Conservation (phyloP, 2,888 invertebrate species). For the Archaeoteleia sp. region DNA sequence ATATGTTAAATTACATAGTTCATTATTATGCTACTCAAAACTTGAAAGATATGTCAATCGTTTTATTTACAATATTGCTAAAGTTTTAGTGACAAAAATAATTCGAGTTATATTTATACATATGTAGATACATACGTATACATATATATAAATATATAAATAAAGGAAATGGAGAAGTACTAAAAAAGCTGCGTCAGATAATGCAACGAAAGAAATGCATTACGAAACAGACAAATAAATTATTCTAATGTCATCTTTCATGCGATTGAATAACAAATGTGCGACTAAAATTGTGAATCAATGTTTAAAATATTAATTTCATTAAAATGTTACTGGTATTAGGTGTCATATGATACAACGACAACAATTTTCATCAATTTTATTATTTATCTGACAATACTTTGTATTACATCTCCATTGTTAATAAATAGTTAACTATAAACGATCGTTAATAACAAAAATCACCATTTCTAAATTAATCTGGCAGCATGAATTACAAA, state of each 20-base stretch:
- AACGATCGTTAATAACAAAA: constrained; percentile 45
- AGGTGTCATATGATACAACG: too few relatives aligned
- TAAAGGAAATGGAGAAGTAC: constrained; percentile 5
- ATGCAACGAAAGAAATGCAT: background rate
- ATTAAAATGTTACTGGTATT: too few relatives aligned
- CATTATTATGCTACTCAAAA: constrained; percentile 9
- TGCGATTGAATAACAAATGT: too few relatives aligned
- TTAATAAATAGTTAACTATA: constrained; percentile 49
- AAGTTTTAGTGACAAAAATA: constrained; percentile 7
- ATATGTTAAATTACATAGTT: constrained; percentile 45
- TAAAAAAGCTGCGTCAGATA: constrained; percentile 4
- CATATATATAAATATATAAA: background rate
- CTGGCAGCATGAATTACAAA: constrained; percentile 52
- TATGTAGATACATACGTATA: too few relatives aligned
- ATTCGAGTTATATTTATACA: background rate
- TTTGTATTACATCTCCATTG: constrained; percentile 41
- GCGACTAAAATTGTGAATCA: too few relatives aligned
- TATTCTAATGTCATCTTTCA: too few relatives aligned
- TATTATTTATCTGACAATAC: constrained; percentile 46
- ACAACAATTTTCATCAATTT: too few relatives aligned
- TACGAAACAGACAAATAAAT: too few relatives aligned
- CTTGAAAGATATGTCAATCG: constrained; percentile 15
- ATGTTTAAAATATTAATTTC: too few relatives aligned
- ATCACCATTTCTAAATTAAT: constrained; percentile 45
- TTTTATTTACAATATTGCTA: constrained; percentile 51